Evolutionary conservation across 1,140 invertebrate species (phyloP), one percentile per base, ranked within the genome.

Genomic region (Cyrtorhinus lividipennis): DNA sequence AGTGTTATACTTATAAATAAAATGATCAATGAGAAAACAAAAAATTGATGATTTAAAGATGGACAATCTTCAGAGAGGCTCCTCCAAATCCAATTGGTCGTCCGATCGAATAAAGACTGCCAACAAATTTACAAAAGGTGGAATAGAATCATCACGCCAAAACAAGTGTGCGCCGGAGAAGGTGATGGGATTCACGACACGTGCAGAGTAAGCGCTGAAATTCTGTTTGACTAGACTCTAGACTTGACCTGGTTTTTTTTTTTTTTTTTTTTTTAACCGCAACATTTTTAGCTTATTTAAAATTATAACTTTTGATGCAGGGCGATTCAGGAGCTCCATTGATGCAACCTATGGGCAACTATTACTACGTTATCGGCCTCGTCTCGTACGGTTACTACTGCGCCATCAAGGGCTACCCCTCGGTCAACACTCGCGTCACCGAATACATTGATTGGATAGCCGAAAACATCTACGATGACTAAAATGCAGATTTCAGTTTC

Each of bases 251-350:
- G n/a, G n/a, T n/a, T n/a, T n/a, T n/a, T n/a, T n/a, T n/a, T n/a
- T n/a, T n/a, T n/a, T n/a, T n/a, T n/a, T n/a, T n/a, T n/a, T n/a
- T n/a, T n/a, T n/a, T n/a, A n/a, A n/a, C n/a, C n/a, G n/a, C n/a
- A n/a, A n/a, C n/a, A n/a, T n/a, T n/a, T n/a, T n/a, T n/a, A n/a
- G n/a, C n/a, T n/a, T n/a, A n/a, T n/a, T n/a, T n/a, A n/a, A n/a
- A n/a, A n/a, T n/a, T n/a, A n/a, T n/a, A n/a, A n/a, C n/a, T n/a
- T n/a, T n/a, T n/a, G n/a, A n/a, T 72, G 59, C 64, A 80, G 77
- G 88, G 88, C 18, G 89, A 92, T 72, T 90, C 87, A 30, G 88
- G 88, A 8, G 89, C 89, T 20, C 88, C 89, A 0, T 69, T 92
- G 2, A 88, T 91, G 84, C 71, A 73, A 23, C 76, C 75, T 24